Conservation (phyloP, 2,888 invertebrate genomes). For the Hybos culiciformis region DNA sequence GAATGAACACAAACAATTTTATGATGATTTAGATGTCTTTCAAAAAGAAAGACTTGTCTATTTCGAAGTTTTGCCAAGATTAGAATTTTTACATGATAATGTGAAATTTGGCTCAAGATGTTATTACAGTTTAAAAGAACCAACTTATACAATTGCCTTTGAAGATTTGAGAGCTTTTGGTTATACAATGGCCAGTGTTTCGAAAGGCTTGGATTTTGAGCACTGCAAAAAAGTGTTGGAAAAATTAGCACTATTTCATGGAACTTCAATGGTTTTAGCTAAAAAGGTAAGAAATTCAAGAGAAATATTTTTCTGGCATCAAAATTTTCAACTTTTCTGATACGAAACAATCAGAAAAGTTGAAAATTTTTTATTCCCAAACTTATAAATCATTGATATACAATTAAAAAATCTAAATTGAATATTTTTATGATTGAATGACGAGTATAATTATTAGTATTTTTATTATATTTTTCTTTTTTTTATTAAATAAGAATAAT, state of each 20-base stretch:
- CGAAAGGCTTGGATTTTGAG: slow-evolving; percentile 36
- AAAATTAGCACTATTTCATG: slow-evolving; percentile 39
- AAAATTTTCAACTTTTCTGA: too few relatives aligned
- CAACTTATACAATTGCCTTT: slow-evolving; percentile 24
- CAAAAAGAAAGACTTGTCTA: slow-evolving; percentile 35
- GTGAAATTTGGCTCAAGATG: slow-evolving; percentile 26
- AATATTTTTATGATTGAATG: too few relatives aligned
- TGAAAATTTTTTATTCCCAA: too few relatives aligned
- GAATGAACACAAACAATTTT: slow-evolving; percentile 17
- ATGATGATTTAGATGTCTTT: slow-evolving; percentile 34
- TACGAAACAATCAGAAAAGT: too few relatives aligned
- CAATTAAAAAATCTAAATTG: too few relatives aligned
- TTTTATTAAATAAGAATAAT: too few relatives aligned
- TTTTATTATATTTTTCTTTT: too few relatives aligned
- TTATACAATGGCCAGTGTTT: slow-evolving; percentile 30
- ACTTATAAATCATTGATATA: too few relatives aligned
- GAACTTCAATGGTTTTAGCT: slow-evolving; percentile 36
- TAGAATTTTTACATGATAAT: slow-evolving; percentile 31
- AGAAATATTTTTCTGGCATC: too few relatives aligned
- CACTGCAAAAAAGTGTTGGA: slow-evolving; percentile 36
- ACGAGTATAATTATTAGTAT: too few relatives aligned
- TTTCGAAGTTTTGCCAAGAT: slow-evolving; percentile 29
- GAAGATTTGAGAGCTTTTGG: slow-evolving; percentile 25
- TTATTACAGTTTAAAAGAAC: slow-evolving; percentile 20
- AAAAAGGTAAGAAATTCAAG: slow-evolving; percentile 37